Evolutionary conservation across 2,797 vertebrate species (phyloP), one percentile per base, ranked within the genome.

Genomic region (Chlorospingus semifuscus): DNA sequence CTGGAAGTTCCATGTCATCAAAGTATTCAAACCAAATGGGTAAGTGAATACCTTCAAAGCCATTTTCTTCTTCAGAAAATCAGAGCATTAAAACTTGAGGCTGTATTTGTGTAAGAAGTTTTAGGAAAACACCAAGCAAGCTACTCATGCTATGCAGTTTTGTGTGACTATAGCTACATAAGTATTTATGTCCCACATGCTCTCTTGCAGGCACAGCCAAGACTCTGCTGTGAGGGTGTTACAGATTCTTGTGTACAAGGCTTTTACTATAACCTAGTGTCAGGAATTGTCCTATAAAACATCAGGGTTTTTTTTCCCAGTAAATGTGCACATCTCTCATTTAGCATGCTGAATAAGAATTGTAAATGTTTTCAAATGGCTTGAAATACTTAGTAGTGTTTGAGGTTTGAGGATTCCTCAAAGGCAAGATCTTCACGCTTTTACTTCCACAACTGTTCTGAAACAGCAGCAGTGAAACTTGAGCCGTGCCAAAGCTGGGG

Each of bases 141-240:
- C 77, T 75, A 24, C 27, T 52, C 4, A 6, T 1, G 3, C 27
- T 72, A 0, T 22, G n/a, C 65, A 24, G 50, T 41, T 27, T 24
- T 19, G 15, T n/a, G 36, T 56, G 70, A 22, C 41, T 8, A 0
- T 49, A 37, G 21, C 46, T 44, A 4, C 0, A 0, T 9, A 5
- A 55, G 20, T 11, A 18, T n/a, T 23, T 30, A 9, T 21, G 30
- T 39, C 57, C 27, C 36, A 21, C 4, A 0, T 21, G 16, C 68
- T 64, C 23, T 78, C 7, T 6, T 55, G 57, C 30, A 49, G 61
- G 27, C 2, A 5, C n/a, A 60, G 50, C 16, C 14, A 47, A 42
- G 44, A 16, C 32, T 17, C 19, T 83, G 49, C 59, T 52, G 3
- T 30, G 34, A 56, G 32, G 17, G 6, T 41, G 26, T 52, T 59